These are phyloP conservation scores for Erebia aethiops DNA, from an alignment of 2,888 invertebrate species.

Conservation along the genomic window DNA sequence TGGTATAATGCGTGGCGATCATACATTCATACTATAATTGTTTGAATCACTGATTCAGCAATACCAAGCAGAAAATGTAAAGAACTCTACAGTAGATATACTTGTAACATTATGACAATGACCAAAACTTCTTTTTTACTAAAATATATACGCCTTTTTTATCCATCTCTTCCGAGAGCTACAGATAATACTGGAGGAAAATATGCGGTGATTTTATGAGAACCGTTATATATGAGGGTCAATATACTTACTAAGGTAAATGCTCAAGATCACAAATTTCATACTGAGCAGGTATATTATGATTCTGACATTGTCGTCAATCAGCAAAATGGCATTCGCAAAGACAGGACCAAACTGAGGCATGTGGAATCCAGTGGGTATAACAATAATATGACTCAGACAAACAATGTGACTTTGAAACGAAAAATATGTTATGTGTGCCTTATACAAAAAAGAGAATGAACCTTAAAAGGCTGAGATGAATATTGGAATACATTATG, in stretches of 20 bases:
- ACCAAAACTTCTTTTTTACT: not conserved
- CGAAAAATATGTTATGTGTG: not conserved
- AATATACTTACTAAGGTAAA: conserved; percentile 12
- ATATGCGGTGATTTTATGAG: not conserved
- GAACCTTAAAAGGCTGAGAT: not conserved
- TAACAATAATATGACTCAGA: not conserved
- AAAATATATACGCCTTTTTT: not conserved
- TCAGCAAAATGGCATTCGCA: not conserved
- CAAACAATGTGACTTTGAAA: not conserved
- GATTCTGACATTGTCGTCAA: not conserved
- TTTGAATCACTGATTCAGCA: too few species aligned
- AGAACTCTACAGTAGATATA: too few species aligned
- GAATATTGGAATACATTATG: not conserved
- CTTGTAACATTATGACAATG: too few species aligned
- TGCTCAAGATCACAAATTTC: conserved; percentile 7
- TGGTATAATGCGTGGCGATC: too few species aligned
- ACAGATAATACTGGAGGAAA: not conserved
- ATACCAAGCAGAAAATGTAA: too few species aligned
- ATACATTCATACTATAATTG: too few species aligned
- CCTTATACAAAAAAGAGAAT: not conserved
- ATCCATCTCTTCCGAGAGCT: not conserved
- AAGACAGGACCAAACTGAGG: conserved; percentile 1
- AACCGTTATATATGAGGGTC: not conserved
- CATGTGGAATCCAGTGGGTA: conserved; percentile 5
- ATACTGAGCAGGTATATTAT: not conserved